These are phyloP conservation scores for Tigriopus californicus DNA, from an alignment of 2,888 invertebrate species.

Conservation along the genomic window DNA sequence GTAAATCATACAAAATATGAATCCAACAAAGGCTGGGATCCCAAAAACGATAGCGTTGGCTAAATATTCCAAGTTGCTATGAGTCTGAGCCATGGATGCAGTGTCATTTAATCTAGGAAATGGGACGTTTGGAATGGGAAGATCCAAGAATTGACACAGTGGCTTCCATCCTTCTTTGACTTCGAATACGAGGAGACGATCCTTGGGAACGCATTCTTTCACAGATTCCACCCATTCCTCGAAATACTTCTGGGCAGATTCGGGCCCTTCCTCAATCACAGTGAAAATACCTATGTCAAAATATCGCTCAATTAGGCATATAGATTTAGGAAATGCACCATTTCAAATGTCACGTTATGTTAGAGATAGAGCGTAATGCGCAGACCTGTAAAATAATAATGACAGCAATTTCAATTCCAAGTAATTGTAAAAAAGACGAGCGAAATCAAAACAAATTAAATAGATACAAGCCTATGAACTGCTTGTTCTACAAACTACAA, in stretches of 20 bases:
- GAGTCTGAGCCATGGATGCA: neutral
- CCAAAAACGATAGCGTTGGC: neutral
- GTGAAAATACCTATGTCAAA: neutral
- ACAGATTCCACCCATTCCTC: conserved; percentile 3
- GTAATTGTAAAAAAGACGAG: too few relatives aligned
- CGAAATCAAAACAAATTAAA: too few relatives aligned
- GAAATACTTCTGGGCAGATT: neutral
- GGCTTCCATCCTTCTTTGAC: conserved; percentile 11
- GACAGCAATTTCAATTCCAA: too few relatives aligned
- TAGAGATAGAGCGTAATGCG: too few relatives aligned
- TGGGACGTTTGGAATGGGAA: neutral
- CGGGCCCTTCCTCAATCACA: neutral
- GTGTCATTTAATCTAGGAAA: conserved; percentile 9
- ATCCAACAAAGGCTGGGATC: too few relatives aligned
- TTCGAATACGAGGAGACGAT: neutral
- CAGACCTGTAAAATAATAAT: too few relatives aligned
- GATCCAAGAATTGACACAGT: neutral
- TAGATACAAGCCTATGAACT: too few relatives aligned
- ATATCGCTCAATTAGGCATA: too few relatives aligned
- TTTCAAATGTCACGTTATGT: too few relatives aligned
- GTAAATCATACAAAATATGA: too few relatives aligned
- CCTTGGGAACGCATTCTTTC: neutral
- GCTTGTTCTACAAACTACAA: too few relatives aligned
- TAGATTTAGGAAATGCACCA: too few relatives aligned
- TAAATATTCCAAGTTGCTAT: neutral